A percentile compares a stretch with the other conserved stretches of the same genome.
phyloP scores from a whole-genome alignment of 2,888 invertebrate species.

The Diadegma fenestrale region DNA sequence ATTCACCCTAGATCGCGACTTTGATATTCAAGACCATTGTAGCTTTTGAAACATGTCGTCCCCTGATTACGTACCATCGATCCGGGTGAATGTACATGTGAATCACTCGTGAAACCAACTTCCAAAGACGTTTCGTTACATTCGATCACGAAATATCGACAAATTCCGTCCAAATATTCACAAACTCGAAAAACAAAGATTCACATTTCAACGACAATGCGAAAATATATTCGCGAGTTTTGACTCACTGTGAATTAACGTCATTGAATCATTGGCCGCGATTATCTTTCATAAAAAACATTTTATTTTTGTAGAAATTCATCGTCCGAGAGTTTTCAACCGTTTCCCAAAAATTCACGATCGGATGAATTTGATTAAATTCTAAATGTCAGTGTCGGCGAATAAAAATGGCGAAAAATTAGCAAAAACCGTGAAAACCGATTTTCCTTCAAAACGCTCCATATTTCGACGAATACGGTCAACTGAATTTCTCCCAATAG shows the following conservation, averaged over 20 bases:
- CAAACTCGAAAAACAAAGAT: neutral
- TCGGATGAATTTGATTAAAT: neutral
- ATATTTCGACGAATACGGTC: no score
- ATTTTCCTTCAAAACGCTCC: no score
- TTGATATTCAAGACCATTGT: constrained; percentile 19
- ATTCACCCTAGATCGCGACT: constrained; percentile 17
- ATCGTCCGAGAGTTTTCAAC: neutral
- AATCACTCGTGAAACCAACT: neutral
- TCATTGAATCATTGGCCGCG: neutral
- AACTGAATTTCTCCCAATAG: no score
- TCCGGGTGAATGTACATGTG: constrained; percentile 14
- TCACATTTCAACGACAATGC: neutral
- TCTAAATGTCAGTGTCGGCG: neutral
- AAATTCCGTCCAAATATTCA: neutral
- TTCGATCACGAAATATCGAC: neutral
- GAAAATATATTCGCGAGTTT: neutral
- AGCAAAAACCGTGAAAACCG: no score
- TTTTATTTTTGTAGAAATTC: neutral
- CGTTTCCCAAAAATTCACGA: neutral
- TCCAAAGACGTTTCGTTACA: neutral
- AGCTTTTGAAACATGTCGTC: constrained; percentile 1
- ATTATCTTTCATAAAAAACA: neutral
- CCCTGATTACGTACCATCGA: constrained; percentile 15
- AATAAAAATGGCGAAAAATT: neutral
- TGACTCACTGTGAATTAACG: neutral